Conservation (phyloP, 1,140 invertebrate species). For the Matsumurasca onukii region DNA sequence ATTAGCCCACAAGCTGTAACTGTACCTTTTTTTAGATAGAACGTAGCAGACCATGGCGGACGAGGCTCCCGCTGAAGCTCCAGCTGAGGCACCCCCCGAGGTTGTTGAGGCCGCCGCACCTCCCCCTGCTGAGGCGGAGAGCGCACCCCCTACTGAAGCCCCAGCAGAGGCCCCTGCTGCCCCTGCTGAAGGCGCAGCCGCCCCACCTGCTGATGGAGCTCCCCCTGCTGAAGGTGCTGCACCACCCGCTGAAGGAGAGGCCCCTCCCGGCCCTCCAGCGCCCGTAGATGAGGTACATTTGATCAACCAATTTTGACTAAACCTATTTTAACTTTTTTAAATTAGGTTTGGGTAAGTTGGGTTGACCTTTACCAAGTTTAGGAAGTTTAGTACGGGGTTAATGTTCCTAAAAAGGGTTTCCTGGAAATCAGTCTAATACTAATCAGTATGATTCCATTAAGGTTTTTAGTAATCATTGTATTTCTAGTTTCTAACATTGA, state of each 20-base stretch:
- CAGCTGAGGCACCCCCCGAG: not conserved
- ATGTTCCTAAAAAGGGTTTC: not conserved
- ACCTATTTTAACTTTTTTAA: too few relatives aligned
- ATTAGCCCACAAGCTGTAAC: too few relatives aligned
- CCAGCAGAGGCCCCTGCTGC: constrained; percentile 1
- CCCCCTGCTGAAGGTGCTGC: constrained; percentile 5
- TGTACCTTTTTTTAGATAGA: too few relatives aligned
- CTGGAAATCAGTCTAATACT: not conserved
- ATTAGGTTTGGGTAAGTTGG: not conserved
- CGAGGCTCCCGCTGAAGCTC: not conserved
- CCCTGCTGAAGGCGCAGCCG: not conserved
- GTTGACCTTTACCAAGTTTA: not conserved
- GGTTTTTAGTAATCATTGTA: not conserved
- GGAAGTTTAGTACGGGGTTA: not conserved
- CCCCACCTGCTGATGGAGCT: constrained; percentile 7
- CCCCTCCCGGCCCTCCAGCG: not conserved
- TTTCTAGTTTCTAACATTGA: too few relatives aligned
- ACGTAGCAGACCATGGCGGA: not conserved
- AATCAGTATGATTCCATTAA: not conserved
- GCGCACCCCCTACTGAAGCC: not conserved
- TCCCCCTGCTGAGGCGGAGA: not conserved
- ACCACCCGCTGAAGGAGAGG: not conserved
- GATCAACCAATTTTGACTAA: not conserved
- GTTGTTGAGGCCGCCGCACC: not conserved
- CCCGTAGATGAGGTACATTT: constrained; percentile 5